Conservation (phyloP, 2,113 vertebrate genomes). For the Excalfactoria chinensis region DNA sequence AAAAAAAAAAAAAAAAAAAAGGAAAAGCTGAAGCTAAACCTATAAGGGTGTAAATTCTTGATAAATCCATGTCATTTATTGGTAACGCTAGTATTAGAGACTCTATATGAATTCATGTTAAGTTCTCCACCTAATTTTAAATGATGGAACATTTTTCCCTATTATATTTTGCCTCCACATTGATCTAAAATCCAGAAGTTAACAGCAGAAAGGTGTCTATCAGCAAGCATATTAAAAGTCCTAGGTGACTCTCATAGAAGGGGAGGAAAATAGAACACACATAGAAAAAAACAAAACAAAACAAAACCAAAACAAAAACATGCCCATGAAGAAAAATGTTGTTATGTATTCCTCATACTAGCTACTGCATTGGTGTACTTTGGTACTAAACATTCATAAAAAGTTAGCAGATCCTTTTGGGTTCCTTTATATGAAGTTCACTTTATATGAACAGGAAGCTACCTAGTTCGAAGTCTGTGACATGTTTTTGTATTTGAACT, state of each 20-base stretch:
- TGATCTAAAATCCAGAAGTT: not conserved
- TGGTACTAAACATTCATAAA: not conserved
- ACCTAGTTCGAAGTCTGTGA: not conserved
- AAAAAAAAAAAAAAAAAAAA: not conserved
- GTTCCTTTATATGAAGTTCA: not conserved
- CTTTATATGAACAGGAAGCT: not conserved
- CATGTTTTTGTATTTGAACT: not conserved
- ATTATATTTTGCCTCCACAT: not conserved
- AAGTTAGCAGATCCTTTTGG: not conserved
- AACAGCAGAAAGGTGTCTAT: not conserved
- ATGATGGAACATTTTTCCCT: not conserved
- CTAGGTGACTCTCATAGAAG: not conserved
- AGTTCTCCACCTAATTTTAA: not conserved
- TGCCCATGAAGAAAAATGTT: not conserved
- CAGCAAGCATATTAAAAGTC: not conserved
- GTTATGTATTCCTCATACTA: not conserved
- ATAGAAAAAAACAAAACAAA: not conserved
- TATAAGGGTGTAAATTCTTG: not conserved
- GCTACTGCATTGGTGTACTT: not conserved
- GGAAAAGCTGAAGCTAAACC: not conserved
- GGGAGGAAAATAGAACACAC: not conserved
- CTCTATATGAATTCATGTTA: not conserved
- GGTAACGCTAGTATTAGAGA: fast-evolving
- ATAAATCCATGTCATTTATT: not conserved
- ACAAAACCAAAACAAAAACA: not conserved